A percentile compares a stretch with the other conserved stretches of the same genome.
These are phyloP conservation scores for Paratilapia polleni DNA, from an alignment of 2,113 vertebrate genomes.

Conservation along the genomic window DNA sequence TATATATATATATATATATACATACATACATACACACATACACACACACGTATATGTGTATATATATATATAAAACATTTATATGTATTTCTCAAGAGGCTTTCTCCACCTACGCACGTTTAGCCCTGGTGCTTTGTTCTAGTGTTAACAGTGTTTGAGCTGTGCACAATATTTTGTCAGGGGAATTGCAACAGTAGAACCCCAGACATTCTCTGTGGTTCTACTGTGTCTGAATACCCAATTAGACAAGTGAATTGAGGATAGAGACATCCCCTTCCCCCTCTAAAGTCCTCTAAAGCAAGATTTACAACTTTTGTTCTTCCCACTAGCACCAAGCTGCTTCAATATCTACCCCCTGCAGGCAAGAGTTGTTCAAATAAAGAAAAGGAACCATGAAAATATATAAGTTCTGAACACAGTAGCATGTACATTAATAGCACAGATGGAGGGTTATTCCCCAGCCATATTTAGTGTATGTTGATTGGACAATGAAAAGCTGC, in stretches of 20 bases:
- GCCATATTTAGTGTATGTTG: neutral
- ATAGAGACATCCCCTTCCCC: conserved; percentile 17
- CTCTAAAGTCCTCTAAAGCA: conserved; percentile 34
- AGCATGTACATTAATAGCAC: conserved; percentile 22
- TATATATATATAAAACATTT: too few relatives aligned
- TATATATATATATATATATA: too few relatives aligned
- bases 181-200: conserved; percentile 29
- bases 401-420: neutral
- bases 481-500: conserved; percentile 8
- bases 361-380: conserved; percentile 5
- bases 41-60: too few relatives aligned
- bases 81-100: conserved; percentile 11
- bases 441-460: conserved; percentile 12
- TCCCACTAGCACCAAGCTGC: neutral
- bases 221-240: conserved; percentile 39
- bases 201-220: conserved; percentile 9
- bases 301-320: conserved; percentile 52
- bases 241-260: conserved; percentile 57
- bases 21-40: too few relatives aligned
- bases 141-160: neutral
- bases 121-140: neutral
- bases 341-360: conserved; percentile 5
- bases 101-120: neutral
- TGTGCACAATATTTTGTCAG: neutral
- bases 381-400: conserved; percentile 12